These are phyloP conservation scores for Clepsis dumicolana DNA, from an alignment of 2,888 invertebrate genomes.

Conservation along the genomic window DNA sequence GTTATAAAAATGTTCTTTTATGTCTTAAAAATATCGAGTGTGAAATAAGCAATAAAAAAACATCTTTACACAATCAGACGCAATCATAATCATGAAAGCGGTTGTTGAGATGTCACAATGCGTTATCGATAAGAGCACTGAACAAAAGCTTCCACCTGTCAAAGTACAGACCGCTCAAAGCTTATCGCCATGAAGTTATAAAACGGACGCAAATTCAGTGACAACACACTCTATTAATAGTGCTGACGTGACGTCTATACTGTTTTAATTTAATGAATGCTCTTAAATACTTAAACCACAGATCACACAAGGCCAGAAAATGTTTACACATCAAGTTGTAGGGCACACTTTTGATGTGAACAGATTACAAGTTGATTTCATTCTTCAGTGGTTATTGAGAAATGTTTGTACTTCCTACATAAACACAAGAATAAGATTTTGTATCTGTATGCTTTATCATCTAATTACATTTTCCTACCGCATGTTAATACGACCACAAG, in stretches of 20 bases:
- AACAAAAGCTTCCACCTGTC: not conserved
- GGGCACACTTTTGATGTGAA: too few relatives aligned
- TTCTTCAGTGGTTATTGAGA: too few relatives aligned
- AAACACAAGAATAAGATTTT: too few relatives aligned
- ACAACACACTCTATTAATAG: not conserved
- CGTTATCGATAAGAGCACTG: not conserved
- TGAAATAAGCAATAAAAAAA: too few relatives aligned
- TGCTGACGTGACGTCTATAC: not conserved
- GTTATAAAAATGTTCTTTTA: not conserved
- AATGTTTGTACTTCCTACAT: too few relatives aligned
- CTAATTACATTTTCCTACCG: too few relatives aligned
- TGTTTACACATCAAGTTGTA: too few relatives aligned
- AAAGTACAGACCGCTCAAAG: not conserved
- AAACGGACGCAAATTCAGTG: not conserved
- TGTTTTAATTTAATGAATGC: not conserved
- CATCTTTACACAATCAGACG: not conserved
- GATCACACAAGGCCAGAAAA: not conserved
- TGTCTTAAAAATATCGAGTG: too few relatives aligned
- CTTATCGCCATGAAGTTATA: not conserved
- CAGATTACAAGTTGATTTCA: too few relatives aligned
- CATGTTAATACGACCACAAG: too few relatives aligned
- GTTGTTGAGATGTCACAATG: not conserved
- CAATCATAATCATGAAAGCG: not conserved
- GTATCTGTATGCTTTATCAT: too few relatives aligned
- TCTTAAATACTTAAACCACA: not conserved